Base-by-base conservation (phyloP, 2,888 invertebrate species). In the Caenorhabditis afra region DNA sequence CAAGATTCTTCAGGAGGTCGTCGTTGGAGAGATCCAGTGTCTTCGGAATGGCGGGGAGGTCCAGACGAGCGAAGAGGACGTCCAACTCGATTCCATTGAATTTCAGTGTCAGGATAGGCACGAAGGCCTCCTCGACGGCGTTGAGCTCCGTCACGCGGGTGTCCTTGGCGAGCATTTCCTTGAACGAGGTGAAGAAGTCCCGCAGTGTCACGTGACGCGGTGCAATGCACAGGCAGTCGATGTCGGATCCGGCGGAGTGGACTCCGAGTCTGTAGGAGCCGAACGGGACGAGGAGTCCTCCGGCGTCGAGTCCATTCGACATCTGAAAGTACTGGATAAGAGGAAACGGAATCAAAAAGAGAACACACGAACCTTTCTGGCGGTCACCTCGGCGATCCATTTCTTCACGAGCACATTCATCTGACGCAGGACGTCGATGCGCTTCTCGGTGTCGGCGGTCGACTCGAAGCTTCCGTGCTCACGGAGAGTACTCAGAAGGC, bases 101-200 rank as follows among this genome's bases (percentile, higher is more conserved):
- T 91, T 95, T 95, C 96, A 99, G 96, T 92, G 99, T 99, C 84
- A 99, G 97, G 10, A 99, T 96, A 3, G 99, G 99, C 84, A 99
- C 99, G 92, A 95, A 99, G 0, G 99, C 99, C 91, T 97, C 97
- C 91, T 98, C 97, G 0, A 99, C 96, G 1, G 96, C 94, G 94
- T 94, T 88, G 23, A 89, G 85, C 45, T 88, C 85, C n/a, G 81
- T 71, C 29, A 85, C 87, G 14, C 84, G 70, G 95, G 88, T 94
- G 93, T 91, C 95, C 78, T 86, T 93, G 90, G 95, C 95, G 16
- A 99, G 92, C 82, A 96, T 91, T 41, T 97, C 96, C 90, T 95
- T 95, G 92, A 99, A 99, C 0, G 96, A 94, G 16, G 94, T 92
- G 91, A 99, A 99, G 92, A 98, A 99, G 91, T 99, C 99, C 0